Base-by-base conservation (phyloP, 2,113 vertebrate genomes). In the Platysteira castanea region DNA sequence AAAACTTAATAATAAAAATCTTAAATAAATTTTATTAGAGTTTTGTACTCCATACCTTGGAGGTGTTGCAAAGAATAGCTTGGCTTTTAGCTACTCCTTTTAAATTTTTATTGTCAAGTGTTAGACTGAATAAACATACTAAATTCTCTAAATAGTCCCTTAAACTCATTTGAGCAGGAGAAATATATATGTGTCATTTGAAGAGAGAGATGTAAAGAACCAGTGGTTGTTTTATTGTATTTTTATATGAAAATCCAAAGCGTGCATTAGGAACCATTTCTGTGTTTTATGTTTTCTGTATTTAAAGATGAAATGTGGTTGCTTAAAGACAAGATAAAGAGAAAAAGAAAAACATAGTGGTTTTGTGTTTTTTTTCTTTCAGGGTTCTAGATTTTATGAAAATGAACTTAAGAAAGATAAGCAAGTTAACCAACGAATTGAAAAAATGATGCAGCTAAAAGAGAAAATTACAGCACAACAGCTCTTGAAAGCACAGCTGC, bases 361-460 rank as follows among this genome's bases (percentile, higher is more conserved):
- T 93, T 89, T 93, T 89, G 11, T 42, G 30, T 94, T 75, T 95
- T 31, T 41, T 57, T 84, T 88, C 56, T 97, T 84, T 27, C 65
- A 99, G 99, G 99, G 99, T 53, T 99, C 99, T 37, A 99, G 95
- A 96, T 99, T 99, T 98, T 99, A 99, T 96, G 99, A 98, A 97
- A 99, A 99, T 75, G 99, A 99, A 77, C 97, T 99, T 76, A 99
- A 99, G 97, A 99, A 98, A 96, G 99, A 99, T 93, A 98, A 98
- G 53, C 99, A 99, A 96, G 98, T 99, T 95, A 99, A 99, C 95
- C 98, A 99, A 96, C 98, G 99, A 82, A 99, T 99, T 97, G 98
- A 99, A 96, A 99, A 98, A 97, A 99, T 99, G 98, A 98, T 99
- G 98, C 98, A 97, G 46, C 98, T 99, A 47, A 99, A 99, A 96